These are phyloP conservation scores for Caenorhabditis uteleia DNA, from an alignment of 2,888 invertebrate genomes.

Conservation along the genomic window DNA sequence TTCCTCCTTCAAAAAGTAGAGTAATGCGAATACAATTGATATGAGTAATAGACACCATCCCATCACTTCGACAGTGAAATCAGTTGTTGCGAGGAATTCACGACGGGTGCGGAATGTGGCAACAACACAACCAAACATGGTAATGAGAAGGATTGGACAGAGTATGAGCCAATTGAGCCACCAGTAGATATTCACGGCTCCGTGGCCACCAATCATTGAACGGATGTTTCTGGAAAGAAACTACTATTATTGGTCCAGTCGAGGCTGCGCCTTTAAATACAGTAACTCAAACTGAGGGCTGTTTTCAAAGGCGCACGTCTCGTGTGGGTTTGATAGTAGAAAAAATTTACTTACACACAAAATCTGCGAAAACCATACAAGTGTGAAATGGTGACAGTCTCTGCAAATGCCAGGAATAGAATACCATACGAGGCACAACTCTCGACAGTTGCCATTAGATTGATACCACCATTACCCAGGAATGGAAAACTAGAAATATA, in stretches of 20 bases:
- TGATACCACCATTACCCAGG: slow-evolving; percentile 15
- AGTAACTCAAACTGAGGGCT: no score
- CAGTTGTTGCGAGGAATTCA: neutral
- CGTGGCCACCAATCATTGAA: slow-evolving; percentile 29
- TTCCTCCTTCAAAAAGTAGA: slow-evolving; percentile 26
- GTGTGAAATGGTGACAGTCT: slow-evolving; percentile 27
- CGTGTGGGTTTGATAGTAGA: no score
- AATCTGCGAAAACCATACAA: slow-evolving; percentile 40
- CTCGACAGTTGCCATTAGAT: slow-evolving; percentile 22
- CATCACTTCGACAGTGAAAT: neutral
- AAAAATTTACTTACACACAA: slow-evolving; percentile 31
- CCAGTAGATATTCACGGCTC: slow-evolving; percentile 31
- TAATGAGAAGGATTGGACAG: slow-evolving; percentile 19
- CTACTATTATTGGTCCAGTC: neutral
- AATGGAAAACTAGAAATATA: slow-evolving; percentile 26
- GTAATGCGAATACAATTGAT: slow-evolving; percentile 16
- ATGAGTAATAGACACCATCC: slow-evolving; percentile 20
- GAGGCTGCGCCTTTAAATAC: no score
- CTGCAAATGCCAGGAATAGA: slow-evolving; percentile 25
- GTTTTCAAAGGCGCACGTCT: no score
- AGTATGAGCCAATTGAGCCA: slow-evolving; percentile 35
- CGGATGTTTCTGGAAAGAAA: slow-evolving; percentile 27
- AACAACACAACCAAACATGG: slow-evolving; percentile 18
- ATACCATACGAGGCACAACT: slow-evolving; percentile 21
- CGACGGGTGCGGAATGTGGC: slow-evolving; percentile 7